Evolutionary conservation across 1,140 invertebrate genomes (phyloP), one percentile per base, ranked within the genome.

Genomic region (Drosophila jambulina): DNA sequence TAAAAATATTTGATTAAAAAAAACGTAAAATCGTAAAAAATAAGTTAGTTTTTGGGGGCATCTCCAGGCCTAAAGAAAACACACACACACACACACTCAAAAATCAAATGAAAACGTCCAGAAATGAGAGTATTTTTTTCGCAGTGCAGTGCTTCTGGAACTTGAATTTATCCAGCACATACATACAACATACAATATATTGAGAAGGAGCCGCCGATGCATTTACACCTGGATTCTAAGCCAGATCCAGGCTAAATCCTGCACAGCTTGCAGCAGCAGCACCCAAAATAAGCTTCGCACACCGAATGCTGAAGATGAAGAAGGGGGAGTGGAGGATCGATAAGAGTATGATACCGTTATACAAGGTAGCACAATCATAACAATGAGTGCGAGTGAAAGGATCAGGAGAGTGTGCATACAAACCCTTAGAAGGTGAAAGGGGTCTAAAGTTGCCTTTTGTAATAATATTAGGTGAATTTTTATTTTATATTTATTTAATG

Each of bases 101-200:
- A 72, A 71, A 72, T 71, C 67, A 71, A 72, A 72, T 72, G 67
- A 72, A 69, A 72, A 72, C 70, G 70, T 72, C 70, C 70, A 72
- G 67, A 72, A 69, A 42, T 36, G 12, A 49, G 43, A 59, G 69
- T 70, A 57, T 69, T 69, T 71, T 65, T 69, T 69, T 69, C 34
- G 49, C 36, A 27, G 42, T 59, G 29, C 45, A 34, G 65, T 48
- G 51, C 36, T 70, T 68, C 25, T 68, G 53, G 32, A 29, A 21
- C 27, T 49, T 29, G 48, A 49, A 29, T 27, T 29, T 29, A 51
- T 72, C 17, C 36, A 72, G 53, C 54, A 72, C 68, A 49, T 15
- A 32, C 25, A 25, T 13, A 38, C 23, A 25, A 49, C 3, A 27
- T n/a, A 32, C 0, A 34, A 25, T 23, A 32, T 45, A 36, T 46